A percentile compares a stretch with the other conserved stretches of the same genome.
Evolutionary conservation across 2,888 invertebrate species (phyloP).

Genomic region (Folsomia candida): DNA sequence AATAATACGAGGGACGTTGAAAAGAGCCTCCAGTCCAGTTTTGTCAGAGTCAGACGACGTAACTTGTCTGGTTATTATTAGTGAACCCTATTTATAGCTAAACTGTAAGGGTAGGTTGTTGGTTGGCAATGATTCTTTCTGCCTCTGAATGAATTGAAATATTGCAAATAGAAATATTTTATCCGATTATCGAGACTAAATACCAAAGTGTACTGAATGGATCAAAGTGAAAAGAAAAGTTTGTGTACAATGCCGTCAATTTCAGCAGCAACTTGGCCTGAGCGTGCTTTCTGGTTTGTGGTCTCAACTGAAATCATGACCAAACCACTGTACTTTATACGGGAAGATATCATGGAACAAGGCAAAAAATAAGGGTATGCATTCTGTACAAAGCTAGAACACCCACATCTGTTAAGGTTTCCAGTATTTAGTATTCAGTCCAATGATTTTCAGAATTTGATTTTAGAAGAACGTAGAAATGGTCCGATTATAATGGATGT

Average conservation of each 20-base stretch:
- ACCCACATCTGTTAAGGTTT: not conserved
- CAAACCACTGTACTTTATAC: not conserved
- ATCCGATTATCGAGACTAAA: conserved; percentile 12
- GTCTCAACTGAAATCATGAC: not conserved
- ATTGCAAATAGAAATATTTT: conserved; percentile 8
- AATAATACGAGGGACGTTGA: not conserved
- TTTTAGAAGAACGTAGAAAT: no score
- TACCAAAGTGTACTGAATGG: not conserved
- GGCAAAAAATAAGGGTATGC: not conserved
- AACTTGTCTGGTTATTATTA: not conserved
- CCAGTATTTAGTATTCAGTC: not conserved
- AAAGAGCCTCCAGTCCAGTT: not conserved
- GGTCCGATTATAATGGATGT: no score
- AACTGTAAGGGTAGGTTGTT: no score
- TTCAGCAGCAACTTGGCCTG: not conserved
- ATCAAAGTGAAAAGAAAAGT: not conserved
- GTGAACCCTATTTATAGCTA: no score
- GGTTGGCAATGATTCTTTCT: no score
- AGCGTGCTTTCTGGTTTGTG: not conserved
- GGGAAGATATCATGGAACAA: not conserved
- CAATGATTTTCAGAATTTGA: no score
- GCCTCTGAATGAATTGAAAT: not conserved
- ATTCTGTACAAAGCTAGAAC: not conserved
- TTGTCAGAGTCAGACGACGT: not conserved
- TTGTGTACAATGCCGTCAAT: not conserved